Conservation (phyloP, 2,797 vertebrate species). For the Acestrorhynchus altus region DNA sequence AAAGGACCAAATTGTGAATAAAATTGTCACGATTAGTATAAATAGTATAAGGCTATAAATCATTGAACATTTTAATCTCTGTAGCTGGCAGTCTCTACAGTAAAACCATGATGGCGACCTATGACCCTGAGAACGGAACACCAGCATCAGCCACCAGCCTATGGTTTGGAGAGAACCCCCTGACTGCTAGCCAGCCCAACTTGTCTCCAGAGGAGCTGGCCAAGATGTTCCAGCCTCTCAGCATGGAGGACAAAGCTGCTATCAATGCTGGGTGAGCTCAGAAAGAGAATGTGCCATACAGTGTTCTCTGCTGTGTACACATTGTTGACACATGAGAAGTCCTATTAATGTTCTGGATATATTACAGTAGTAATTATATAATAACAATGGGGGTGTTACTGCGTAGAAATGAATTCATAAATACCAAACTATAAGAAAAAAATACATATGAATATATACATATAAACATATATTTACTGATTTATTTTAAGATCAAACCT, state of each 20-base stretch:
- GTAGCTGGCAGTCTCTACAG: constrained; percentile 87
- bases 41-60: not conserved
- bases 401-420: no score
- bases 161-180: constrained; percentile 90
- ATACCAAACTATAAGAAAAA: no score
- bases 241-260: constrained; percentile 88
- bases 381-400: not conserved
- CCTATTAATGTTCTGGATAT: not conserved
- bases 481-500: not conserved
- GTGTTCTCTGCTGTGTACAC: not conserved
- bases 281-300: not conserved
- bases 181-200: constrained; percentile 81
- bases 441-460: no score
- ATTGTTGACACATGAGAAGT: not conserved
- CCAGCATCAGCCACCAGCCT: constrained; percentile 86
- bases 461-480: no score
- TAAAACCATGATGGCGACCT: constrained; percentile 92
- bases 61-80: constrained; percentile 37
- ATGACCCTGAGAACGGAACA: constrained; percentile 89
- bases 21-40: not conserved
- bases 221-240: constrained; percentile 88
- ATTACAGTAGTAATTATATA: not conserved
- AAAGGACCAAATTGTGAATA: no score
- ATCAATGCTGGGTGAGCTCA: constrained; percentile 86
- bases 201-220: constrained; percentile 82